A percentile compares a stretch with the other conserved stretches of the same genome.
phyloP scores from a whole-genome alignment of 1,140 invertebrate genomes.

The Sycophila sp. region DNA sequence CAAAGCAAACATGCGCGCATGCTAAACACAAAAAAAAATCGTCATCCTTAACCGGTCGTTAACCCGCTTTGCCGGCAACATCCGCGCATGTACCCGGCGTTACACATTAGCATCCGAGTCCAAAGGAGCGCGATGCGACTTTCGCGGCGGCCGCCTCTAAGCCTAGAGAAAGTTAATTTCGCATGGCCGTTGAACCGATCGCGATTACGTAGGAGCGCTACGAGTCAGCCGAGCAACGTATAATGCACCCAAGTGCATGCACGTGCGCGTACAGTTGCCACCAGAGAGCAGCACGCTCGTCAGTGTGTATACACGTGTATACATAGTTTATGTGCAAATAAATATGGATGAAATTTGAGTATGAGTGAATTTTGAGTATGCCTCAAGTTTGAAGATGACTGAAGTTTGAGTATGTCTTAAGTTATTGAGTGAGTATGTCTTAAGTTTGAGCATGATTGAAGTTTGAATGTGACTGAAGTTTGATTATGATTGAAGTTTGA shows the following conservation, averaged over 20 bases:
- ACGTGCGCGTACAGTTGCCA: neutral
- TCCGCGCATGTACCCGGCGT: neutral
- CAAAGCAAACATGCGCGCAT: neutral
- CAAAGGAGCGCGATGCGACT: constrained; percentile 18
- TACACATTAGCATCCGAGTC: neutral
- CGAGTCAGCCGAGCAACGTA: neutral
- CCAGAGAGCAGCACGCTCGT: neutral
- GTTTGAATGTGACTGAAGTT: neutral
- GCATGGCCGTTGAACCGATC: constrained; percentile 63
- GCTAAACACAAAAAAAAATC: neutral
- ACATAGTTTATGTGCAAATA: too few species aligned
- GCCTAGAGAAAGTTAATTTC: constrained; percentile 61
- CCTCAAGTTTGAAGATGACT: neutral
- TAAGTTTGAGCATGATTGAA: too few species aligned
- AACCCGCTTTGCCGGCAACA: too few species aligned
- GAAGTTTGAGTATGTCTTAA: neutral
- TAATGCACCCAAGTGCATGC: neutral
- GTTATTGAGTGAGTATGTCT: neutral
- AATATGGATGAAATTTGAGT: neutral
- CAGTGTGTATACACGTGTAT: neutral
- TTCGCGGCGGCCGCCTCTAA: neutral
- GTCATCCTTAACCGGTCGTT: neutral
- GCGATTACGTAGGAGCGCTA: constrained; percentile 49
- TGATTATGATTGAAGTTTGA: neutral
- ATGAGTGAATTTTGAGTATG: neutral